These are phyloP conservation scores for Actenoides lindsayi DNA, from an alignment of 2,113 vertebrate genomes.

Conservation along the genomic window DNA sequence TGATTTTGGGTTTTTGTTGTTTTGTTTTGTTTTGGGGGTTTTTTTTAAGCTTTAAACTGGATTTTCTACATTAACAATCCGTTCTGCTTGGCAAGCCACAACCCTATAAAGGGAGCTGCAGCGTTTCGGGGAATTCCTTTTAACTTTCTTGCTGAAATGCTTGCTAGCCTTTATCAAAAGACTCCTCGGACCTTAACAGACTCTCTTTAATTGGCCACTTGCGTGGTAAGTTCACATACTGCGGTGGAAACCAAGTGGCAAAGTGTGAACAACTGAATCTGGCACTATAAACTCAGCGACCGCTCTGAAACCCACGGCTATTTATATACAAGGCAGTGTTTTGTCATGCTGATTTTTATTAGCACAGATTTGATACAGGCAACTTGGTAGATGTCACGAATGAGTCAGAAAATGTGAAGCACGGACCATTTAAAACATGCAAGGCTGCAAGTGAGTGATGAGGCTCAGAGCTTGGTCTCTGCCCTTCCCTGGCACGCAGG, in stretches of 20 bases:
- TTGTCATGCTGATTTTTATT: constrained; percentile 64
- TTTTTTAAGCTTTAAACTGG: background rate
- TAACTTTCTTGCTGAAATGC: background rate
- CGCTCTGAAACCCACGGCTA: background rate
- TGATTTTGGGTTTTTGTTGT: background rate
- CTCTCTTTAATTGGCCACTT: constrained; percentile 54
- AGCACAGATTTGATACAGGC: background rate
- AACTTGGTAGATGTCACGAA: background rate
- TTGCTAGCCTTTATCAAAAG: constrained; percentile 13
- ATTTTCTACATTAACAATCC: background rate
- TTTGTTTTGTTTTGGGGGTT: too few species aligned
- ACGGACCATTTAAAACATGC: background rate
- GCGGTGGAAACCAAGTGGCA: constrained; percentile 32
- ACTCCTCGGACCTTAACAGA: constrained; percentile 25
- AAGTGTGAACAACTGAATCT: constrained; percentile 36
- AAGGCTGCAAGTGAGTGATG: background rate
- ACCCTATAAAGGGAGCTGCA: background rate
- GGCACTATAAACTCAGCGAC: background rate
- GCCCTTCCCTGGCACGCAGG: background rate
- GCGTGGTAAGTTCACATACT: constrained; percentile 20
- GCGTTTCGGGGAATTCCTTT: constrained; percentile 5
- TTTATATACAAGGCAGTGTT: constrained; percentile 2
- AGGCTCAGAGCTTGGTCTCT: background rate
- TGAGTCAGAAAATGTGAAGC: constrained; percentile 34
- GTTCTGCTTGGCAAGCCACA: background rate